Conservation (phyloP, 2,888 invertebrate genomes). For the Metopia argyrocephala region DNA sequence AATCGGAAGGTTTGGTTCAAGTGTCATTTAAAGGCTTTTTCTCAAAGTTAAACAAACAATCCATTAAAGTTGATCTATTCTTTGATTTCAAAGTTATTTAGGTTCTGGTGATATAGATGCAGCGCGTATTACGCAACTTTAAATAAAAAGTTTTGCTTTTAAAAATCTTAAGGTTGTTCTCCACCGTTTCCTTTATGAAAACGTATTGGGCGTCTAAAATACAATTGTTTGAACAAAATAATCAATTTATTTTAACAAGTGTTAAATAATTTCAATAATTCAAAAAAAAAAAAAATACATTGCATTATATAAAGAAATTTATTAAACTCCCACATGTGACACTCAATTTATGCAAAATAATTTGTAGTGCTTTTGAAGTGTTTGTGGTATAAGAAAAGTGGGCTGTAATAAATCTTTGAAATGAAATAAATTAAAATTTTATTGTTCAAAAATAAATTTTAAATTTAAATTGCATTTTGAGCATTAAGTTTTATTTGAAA, state of each 20-base stretch:
- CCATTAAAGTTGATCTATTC: too few relatives aligned
- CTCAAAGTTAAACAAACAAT: too few relatives aligned
- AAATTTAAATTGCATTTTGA: too few relatives aligned
- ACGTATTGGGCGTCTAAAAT: not conserved
- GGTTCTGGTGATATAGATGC: too few relatives aligned
- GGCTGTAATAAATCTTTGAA: constrained; percentile 32
- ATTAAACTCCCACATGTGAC: constrained; percentile 20
- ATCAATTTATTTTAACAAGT: constrained; percentile 20
- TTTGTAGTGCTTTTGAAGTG: constrained; percentile 25
- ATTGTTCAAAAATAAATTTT: too few relatives aligned
- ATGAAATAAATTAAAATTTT: not conserved
- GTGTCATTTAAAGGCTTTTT: too few relatives aligned
- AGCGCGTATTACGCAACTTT: too few relatives aligned
- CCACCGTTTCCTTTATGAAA: not conserved
- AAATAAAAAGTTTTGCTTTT: too few relatives aligned
- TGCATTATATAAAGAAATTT: not conserved
- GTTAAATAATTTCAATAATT: constrained; percentile 38
- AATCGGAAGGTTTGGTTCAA: too few relatives aligned
- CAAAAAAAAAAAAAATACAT: not conserved
- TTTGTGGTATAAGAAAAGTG: constrained; percentile 18
- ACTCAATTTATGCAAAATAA: constrained; percentile 5
- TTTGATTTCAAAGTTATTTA: too few relatives aligned
- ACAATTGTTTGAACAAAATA: constrained; percentile 5
- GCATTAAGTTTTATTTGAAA: too few relatives aligned
- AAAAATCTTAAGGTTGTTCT: not conserved